These are phyloP conservation scores for Prolemur simus DNA, from an alignment of 2,113 vertebrate species.

Conservation along the genomic window DNA sequence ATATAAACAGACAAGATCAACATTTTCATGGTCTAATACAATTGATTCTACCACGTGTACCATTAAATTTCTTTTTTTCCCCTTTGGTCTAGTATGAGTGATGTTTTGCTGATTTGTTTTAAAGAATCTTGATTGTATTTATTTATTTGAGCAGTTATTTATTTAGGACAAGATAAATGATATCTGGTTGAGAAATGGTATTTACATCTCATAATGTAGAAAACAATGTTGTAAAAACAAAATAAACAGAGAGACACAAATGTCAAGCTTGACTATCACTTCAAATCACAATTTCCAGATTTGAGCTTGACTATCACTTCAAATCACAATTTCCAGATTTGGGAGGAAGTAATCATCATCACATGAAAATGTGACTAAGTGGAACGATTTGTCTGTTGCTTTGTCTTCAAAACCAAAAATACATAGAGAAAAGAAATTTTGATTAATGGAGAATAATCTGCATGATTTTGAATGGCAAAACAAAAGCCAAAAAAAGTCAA, in stretches of 20 bases:
- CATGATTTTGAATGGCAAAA: conserved; percentile 16
- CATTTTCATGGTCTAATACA: conserved; percentile 22
- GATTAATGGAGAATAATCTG: conserved; percentile 24
- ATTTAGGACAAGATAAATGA: conserved; percentile 38
- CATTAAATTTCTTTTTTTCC: conserved; percentile 34
- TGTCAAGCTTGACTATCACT: background rate
- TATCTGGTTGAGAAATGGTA: conserved; percentile 24
- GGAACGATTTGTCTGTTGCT: background rate
- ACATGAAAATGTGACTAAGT: background rate
- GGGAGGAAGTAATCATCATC: background rate
- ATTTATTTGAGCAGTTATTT: conserved; percentile 49
- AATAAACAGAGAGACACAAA: background rate
- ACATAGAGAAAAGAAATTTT: background rate
- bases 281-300: background rate
- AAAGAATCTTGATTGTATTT: conserved; percentile 60
- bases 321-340: background rate
- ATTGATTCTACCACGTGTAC: background rate
- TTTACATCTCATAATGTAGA: conserved; percentile 5
- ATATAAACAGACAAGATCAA: conserved; percentile 30
- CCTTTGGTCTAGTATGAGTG: background rate
- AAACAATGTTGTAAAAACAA: conserved; percentile 33
- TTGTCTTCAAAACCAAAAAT: background rate
- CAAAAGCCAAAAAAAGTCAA: background rate
- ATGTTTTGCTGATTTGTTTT: conserved; percentile 48
- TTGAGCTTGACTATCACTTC: background rate